These are phyloP conservation scores for Psix sp. DNA, from an alignment of 1,140 invertebrate genomes.

Conservation along the genomic window DNA sequence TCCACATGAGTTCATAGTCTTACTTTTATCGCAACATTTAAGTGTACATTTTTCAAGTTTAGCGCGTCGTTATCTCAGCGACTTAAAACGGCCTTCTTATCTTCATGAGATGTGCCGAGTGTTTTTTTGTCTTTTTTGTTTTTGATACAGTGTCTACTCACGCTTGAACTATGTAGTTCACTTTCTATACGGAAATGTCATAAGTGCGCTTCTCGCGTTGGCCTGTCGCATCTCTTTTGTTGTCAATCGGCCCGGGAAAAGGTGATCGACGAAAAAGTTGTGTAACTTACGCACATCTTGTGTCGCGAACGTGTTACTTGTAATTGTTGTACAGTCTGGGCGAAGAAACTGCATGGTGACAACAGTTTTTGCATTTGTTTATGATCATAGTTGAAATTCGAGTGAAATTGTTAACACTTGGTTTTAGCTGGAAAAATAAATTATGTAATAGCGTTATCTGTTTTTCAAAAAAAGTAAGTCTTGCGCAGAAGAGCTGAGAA, in stretches of 20 bases:
- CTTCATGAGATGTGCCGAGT: slow-evolving; percentile 24
- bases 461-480: not conserved
- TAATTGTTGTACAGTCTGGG: too few species aligned
- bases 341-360: too few species aligned
- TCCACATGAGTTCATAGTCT: slow-evolving; percentile 53
- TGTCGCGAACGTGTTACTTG: too few species aligned
- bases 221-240: too few species aligned
- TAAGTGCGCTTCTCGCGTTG: not conserved
- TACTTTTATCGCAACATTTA: slow-evolving; percentile 39
- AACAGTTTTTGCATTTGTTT: too few species aligned
- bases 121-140: slow-evolving; percentile 9
- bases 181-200: slow-evolving; percentile 30
- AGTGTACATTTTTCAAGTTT: slow-evolving; percentile 49
- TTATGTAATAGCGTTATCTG: slow-evolving; percentile 19
- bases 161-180: too few species aligned
- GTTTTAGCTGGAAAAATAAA: too few species aligned
- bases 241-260: too few species aligned
- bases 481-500: slow-evolving; percentile 1
- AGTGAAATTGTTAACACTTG: too few species aligned
- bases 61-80: slow-evolving; percentile 35
- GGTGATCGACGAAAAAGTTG: too few species aligned
- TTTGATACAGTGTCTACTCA: slow-evolving; percentile 10
- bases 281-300: too few species aligned
- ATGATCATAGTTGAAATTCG: too few species aligned
- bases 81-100: slow-evolving; percentile 51